Conservation (phyloP, 2,797 vertebrate genomes). For the Siniperca undulata region DNA sequence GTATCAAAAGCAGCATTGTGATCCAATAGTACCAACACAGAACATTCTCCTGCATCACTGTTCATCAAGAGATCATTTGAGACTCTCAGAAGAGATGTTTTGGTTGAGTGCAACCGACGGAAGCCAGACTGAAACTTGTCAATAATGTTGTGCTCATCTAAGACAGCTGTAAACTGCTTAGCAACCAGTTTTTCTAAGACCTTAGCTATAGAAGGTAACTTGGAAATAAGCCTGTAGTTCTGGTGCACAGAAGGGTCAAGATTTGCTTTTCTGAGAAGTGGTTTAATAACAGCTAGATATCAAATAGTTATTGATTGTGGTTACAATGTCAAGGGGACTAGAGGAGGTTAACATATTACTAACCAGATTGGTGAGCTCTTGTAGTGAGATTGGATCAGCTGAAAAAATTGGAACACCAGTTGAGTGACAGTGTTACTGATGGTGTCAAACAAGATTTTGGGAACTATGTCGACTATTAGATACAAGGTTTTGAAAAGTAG, state of each 20-base stretch:
- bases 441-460: neutral
- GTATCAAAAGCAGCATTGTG: neutral
- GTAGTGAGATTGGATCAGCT: neutral
- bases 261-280: neutral
- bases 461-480: neutral
- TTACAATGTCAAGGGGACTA: neutral
- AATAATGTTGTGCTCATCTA: neutral
- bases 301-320: constrained; percentile 7
- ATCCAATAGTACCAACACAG: neutral
- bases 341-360: neutral
- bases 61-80: neutral
- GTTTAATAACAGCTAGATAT: neutral
- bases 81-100: neutral
- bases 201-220: too few relatives aligned
- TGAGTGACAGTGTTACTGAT: neutral
- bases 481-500: neutral
- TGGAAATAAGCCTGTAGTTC: neutral
- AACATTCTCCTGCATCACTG: neutral
- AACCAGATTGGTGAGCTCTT: neutral
- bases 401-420: neutral
- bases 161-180: neutral
- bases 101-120: neutral
- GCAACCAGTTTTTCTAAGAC: neutral
- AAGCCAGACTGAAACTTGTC: neutral
- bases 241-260: neutral